Evolutionary conservation across 2,888 invertebrate species (phyloP), one percentile per base, ranked within the genome.

Genomic region (Dynastes maya): DNA sequence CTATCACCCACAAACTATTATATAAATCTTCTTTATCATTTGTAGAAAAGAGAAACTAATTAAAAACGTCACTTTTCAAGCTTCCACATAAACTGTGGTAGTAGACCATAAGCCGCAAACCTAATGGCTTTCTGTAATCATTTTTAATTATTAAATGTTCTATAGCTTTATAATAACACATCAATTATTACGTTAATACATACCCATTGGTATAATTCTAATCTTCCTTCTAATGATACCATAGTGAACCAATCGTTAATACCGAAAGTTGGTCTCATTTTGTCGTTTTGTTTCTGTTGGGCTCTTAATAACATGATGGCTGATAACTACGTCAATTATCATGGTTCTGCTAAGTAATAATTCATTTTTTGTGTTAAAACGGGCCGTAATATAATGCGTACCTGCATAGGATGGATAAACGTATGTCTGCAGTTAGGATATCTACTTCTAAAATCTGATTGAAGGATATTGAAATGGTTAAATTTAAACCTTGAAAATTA

Each of bases 331-430:
- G n/a, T n/a, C 40, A n/a, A 65, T 65, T 37, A 37, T 40, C 65
- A 16, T 13, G 40, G 37, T 65, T 65, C 32, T 65, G 22, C 37
- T 45, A 65, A 40, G n/a, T 65, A 65, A 22, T 65, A 65, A 65
- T 64, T 64, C 32, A 11, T 65, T 65, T 40, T 22, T 65, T 45
- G 45, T 45, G 45, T 45, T 45, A 45, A 45, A 45, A 45, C 45
- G 11, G 45, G 2, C 45, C 11, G 8, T 45, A 11, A 11, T 11
- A 45, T 45, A 45, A 45, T 45, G 45, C 45, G 45, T 45, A 45
- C 11, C 45, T 55, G 55, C n/a, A 6, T 55, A 16, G 55, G 4
- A 55, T 45, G 8, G 9, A 45, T 8, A 45, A 11, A 45, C 45
- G 45, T 11, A 45, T 8, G 45, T 45, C 9, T 6, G 11, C 45